A percentile compares a stretch with the other conserved stretches of the same genome.
Conservation (phyloP, 2,888 invertebrate species). For the Macropis europaea region DNA sequence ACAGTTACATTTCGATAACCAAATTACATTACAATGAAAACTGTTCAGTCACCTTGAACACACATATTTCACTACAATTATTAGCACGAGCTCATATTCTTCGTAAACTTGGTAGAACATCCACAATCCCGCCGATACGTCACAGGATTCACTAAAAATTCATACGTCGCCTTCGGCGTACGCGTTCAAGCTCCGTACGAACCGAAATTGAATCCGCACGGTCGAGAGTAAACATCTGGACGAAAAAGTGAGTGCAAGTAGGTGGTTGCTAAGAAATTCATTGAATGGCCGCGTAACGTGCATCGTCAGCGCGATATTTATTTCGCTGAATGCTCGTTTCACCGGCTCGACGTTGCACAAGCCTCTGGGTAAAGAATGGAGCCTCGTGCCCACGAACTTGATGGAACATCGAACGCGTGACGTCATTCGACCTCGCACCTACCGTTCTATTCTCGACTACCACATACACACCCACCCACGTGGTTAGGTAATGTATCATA, state of each 20-base stretch:
- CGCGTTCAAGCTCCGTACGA: neutral
- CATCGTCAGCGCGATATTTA: slow-evolving; percentile 5
- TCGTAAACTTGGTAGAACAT: no score
- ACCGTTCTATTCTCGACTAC: slow-evolving; percentile 55
- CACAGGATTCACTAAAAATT: no score
- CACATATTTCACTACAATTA: no score
- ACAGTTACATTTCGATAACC: no score
- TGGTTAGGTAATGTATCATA: slow-evolving; percentile 55
- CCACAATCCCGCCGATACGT: no score
- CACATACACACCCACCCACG: slow-evolving; percentile 22
- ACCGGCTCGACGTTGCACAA: slow-evolving; percentile 36
- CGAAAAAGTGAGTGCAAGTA: no score
- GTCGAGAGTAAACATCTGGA: neutral
- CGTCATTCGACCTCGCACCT: slow-evolving; percentile 59
- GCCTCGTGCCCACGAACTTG: slow-evolving; percentile 59
- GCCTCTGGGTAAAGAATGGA: slow-evolving; percentile 29
- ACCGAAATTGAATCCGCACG: neutral
- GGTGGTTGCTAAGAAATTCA: slow-evolving; percentile 13
- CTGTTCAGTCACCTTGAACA: no score
- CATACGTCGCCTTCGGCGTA: no score
- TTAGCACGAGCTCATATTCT: no score
- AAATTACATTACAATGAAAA: no score
- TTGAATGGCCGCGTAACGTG: slow-evolving; percentile 3
- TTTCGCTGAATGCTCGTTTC: slow-evolving; percentile 11
- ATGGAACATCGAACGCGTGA: slow-evolving; percentile 54